A percentile compares a stretch with the other conserved stretches of the same genome.
Evolutionary conservation across 1,140 invertebrate genomes (phyloP).

Genomic region (Stegodyphus dumicola): DNA sequence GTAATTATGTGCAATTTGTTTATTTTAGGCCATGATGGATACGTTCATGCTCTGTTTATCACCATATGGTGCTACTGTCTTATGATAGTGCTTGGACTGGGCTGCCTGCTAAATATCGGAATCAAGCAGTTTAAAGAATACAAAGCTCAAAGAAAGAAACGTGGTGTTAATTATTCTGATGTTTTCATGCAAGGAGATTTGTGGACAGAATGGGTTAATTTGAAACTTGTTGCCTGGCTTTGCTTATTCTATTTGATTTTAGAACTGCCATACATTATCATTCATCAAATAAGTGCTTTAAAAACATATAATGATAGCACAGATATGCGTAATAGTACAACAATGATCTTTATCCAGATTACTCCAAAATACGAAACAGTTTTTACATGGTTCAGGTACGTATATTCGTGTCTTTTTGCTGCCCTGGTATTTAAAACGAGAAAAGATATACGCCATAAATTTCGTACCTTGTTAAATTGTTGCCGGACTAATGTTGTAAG

Average conservation of each 20-base stretch:
- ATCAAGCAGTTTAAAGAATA: constrained; percentile 37
- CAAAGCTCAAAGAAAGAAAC: constrained; percentile 25
- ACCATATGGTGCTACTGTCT: constrained; percentile 47
- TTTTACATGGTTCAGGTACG: constrained; percentile 61
- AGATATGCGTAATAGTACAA: not conserved
- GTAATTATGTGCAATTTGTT: not conserved
- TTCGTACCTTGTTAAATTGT: constrained; percentile 51
- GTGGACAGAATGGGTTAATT: constrained; percentile 56
- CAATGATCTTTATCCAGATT: not conserved
- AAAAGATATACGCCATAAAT: constrained; percentile 62
- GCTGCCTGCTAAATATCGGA: constrained; percentile 21
- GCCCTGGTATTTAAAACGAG: constrained; percentile 43
- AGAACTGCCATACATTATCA: constrained; percentile 43
- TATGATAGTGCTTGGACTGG: constrained; percentile 1
- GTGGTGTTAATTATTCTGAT: constrained; percentile 20
- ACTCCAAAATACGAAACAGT: constrained; percentile 50
- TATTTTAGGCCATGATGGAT: constrained; percentile 24
- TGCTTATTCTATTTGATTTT: constrained; percentile 27
- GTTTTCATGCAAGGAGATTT: constrained; percentile 49
- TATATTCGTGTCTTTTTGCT: constrained; percentile 46
- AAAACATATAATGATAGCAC: not conserved
- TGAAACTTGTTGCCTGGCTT: constrained; percentile 26
- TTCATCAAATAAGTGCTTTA: constrained; percentile 43
- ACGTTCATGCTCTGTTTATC: constrained; percentile 20
- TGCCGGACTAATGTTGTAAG: constrained; percentile 35